Percentiles rank a stretch among this genome's conserved stretches.
These are phyloP conservation scores for Prietella phreatophila DNA, from an alignment of 2,113 vertebrate species.

Conservation along the genomic window DNA sequence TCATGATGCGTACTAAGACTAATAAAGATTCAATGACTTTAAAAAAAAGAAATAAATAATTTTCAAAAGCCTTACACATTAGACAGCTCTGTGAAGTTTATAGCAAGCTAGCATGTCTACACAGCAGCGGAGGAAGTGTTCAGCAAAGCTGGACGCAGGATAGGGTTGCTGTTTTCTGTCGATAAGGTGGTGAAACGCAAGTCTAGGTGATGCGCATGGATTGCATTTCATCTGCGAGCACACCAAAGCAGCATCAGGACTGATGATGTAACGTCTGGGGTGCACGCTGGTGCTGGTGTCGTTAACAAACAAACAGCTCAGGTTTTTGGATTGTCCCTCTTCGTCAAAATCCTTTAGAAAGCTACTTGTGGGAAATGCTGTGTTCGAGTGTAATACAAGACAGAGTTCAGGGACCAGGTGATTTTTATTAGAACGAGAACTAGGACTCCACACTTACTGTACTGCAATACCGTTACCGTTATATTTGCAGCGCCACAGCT, in stretches of 20 bases:
- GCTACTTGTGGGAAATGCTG: not conserved
- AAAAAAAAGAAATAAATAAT: not conserved
- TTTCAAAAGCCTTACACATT: not conserved
- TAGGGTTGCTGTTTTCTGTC: conserved; percentile 39
- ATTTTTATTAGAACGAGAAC: conserved; percentile 11
- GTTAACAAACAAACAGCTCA: conserved; percentile 31
- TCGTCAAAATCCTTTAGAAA: not conserved
- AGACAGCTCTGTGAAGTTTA: not conserved
- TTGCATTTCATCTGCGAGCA: conserved; percentile 43
- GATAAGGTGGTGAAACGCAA: conserved; percentile 45
- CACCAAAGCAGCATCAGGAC: conserved; percentile 40
- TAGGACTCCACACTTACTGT: not conserved
- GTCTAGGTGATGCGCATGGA: conserved; percentile 43
- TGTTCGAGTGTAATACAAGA: conserved; percentile 5
- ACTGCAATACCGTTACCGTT: not conserved
- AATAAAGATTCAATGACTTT: not conserved
- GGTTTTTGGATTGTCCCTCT: conserved; percentile 10
- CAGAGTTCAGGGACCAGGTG: conserved; percentile 7
- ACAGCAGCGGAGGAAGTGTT: conserved; percentile 5
- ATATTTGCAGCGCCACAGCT: conserved; percentile 32
- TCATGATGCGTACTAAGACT: not conserved
- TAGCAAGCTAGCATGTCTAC: not conserved
- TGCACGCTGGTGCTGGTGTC: conserved; percentile 11
- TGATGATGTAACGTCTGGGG: conserved; percentile 43
- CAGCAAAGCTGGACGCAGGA: conserved; percentile 9